These are phyloP conservation scores for Drosophila leonis DNA, from an alignment of 2,888 invertebrate genomes.

Conservation along the genomic window DNA sequence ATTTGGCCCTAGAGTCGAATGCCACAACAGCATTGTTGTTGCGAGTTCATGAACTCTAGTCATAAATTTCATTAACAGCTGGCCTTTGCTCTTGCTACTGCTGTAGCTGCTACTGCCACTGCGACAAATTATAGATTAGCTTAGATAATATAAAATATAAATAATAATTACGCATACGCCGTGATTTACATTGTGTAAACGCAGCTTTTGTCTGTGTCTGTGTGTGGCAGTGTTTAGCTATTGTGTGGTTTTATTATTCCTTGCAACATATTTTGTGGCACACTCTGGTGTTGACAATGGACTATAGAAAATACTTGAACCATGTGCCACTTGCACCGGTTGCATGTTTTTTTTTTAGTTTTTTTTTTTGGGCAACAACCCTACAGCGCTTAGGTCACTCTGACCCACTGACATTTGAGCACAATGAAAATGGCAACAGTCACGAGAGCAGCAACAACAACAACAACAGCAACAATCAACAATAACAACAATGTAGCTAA, in stretches of 20 bases:
- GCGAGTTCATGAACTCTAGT: slow-evolving; percentile 70
- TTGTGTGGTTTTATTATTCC: slow-evolving; percentile 27
- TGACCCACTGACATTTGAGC: slow-evolving; percentile 52
- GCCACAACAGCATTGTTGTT: slow-evolving; percentile 28
- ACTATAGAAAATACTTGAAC: slow-evolving; percentile 71
- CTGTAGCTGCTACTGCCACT: slow-evolving; percentile 26
- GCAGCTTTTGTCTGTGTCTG: slow-evolving; percentile 29
- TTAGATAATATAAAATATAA: slow-evolving; percentile 48
- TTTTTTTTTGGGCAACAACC: slow-evolving; percentile 24
- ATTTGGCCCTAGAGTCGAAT: slow-evolving; percentile 38
- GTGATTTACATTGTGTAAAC: slow-evolving; percentile 20
- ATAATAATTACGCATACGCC: slow-evolving; percentile 73
- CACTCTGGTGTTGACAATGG: slow-evolving; percentile 55
- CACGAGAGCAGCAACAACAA: slow-evolving; percentile 30
- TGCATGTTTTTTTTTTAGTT: slow-evolving; percentile 41
- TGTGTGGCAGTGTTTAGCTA: slow-evolving; percentile 5
- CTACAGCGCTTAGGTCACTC: slow-evolving; percentile 26
- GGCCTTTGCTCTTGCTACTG: slow-evolving; percentile 25
- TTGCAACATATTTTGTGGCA: slow-evolving; percentile 50
- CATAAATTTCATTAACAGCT: slow-evolving; percentile 80
- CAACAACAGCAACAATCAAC: slow-evolving; percentile 5
- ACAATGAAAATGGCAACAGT: slow-evolving; percentile 55
- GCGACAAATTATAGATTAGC: slow-evolving; percentile 73
- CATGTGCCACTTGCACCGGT: slow-evolving; percentile 52
- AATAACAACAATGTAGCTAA: slow-evolving; percentile 33